Evolutionary conservation across 1,140 invertebrate genomes (phyloP), one percentile per base, ranked within the genome.

Genomic region (Brachionus koreanus): DNA sequence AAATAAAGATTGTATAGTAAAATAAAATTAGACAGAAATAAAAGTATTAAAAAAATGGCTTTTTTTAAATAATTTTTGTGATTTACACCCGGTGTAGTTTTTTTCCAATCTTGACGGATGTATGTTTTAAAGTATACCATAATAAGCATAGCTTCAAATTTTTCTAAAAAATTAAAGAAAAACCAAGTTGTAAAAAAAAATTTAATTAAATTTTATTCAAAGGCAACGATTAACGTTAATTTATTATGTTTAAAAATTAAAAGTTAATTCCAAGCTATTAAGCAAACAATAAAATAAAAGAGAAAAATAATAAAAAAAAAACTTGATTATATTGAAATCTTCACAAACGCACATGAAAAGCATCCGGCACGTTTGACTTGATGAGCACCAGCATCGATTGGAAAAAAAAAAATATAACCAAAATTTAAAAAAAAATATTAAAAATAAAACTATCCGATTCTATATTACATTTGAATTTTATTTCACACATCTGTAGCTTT

Each of bases 151-250:
- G n/a, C n/a, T n/a, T n/a, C n/a, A n/a, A n/a, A n/a, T n/a, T n/a
- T n/a, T n/a, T n/a, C n/a, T n/a, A n/a, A n/a, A n/a, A n/a, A n/a
- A n/a, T n/a, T n/a, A n/a, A n/a, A n/a, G n/a, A n/a, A n/a, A n/a
- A n/a, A n/a, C n/a, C n/a, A n/a, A n/a, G n/a, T n/a, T n/a, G n/a
- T n/a, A n/a, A n/a, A 63, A 63, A 63, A 29, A 4, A 25, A 25
- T 5, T 25, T 25, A 29, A 25, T 63, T 29, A 63, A 63, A 63
- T 25, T 63, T 25, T 63, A 19, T 69, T 37, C 4, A 69, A 39
- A 39, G 65, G 65, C 65, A 69, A 69, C 65, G 65, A 69, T 69
- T 39, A 69, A 69, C 65, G 65, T 39, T 42, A 69, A 39, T 37
- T 65, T 33, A 65, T 33, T 29, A 23, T 33, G 5, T 69, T 69